A percentile compares a stretch with the other conserved stretches of the same genome.
These are phyloP conservation scores for Taphrorychus bicolor DNA, from an alignment of 2,888 invertebrate genomes.

Conservation along the genomic window DNA sequence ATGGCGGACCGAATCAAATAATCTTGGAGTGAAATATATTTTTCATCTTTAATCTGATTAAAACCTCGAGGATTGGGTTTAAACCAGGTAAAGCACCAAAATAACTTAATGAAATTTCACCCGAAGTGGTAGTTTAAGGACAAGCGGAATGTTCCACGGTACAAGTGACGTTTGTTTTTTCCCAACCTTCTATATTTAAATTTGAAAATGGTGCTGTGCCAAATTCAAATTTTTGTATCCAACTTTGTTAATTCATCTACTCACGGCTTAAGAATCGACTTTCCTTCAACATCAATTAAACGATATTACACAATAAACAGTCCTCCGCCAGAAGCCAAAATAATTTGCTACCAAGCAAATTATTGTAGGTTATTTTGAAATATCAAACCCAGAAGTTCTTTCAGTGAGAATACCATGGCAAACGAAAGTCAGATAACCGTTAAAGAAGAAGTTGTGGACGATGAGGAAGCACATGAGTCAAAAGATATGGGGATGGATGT, in stretches of 20 bases:
- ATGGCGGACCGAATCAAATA: constrained; percentile 71
- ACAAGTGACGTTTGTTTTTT: constrained; percentile 40
- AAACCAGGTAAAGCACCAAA: constrained; percentile 10
- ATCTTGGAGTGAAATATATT: constrained; percentile 47
- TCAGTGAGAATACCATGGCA: constrained; percentile 49
- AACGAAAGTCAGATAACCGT: constrained; percentile 53
- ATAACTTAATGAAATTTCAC: neutral
- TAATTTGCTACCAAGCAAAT: too few relatives aligned
- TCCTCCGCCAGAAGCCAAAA: too few relatives aligned
- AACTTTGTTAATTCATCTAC: neutral
- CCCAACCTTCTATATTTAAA: constrained; percentile 53
- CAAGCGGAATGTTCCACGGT: neutral
- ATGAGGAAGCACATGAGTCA: constrained; percentile 59
- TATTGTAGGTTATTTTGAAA: neutral
- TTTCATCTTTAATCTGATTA: constrained; percentile 28
- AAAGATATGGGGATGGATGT: constrained; percentile 66
- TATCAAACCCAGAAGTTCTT: neutral
- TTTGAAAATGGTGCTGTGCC: constrained; percentile 58
- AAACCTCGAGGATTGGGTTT: constrained; percentile 37
- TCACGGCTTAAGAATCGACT: neutral
- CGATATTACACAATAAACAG: too few relatives aligned
- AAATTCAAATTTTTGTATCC: constrained; percentile 55
- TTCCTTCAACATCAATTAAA: too few relatives aligned
- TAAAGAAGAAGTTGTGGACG: constrained; percentile 63
- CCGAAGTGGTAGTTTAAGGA: neutral